Evolutionary conservation across 1,140 invertebrate genomes (phyloP).

Genomic region (Tribolium castaneum): DNA sequence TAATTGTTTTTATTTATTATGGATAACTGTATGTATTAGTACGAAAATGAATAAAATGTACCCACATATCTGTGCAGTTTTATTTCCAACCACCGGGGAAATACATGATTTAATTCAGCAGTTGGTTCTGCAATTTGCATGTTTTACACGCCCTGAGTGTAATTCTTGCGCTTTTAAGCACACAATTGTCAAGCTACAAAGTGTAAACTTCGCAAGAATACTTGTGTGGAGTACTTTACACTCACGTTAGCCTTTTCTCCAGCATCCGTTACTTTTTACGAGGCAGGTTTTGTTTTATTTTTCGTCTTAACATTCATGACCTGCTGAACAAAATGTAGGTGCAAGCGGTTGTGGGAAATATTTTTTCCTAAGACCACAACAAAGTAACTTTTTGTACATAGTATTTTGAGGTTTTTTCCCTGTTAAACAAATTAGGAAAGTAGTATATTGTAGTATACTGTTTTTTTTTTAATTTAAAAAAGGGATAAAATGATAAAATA

Average conservation of each 20-base stretch:
- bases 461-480: no score
- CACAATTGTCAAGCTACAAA: neutral
- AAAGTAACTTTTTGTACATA: no score
- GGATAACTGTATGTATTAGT: constrained; percentile 14
- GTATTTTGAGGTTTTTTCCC: no score
- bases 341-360: neutral
- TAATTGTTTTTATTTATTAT: constrained; percentile 33
- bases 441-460: no score
- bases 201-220: neutral
- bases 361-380: neutral
- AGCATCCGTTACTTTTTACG: neutral
- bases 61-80: neutral
- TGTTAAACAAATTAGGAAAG: no score
- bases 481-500: no score
- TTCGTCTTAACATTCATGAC: neutral
- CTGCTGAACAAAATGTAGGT: neutral
- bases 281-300: neutral
- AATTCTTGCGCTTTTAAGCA: neutral
- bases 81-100: neutral
- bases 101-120: neutral
- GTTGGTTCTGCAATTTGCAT: neutral
- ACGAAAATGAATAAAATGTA: constrained; percentile 27
- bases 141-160: neutral
- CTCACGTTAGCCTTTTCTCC: neutral
- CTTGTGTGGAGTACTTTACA: neutral